A percentile compares a stretch with the other conserved stretches of the same genome.
These are phyloP conservation scores for Drymonia ruficornis DNA, from an alignment of 2,888 invertebrate genomes.

Conservation along the genomic window DNA sequence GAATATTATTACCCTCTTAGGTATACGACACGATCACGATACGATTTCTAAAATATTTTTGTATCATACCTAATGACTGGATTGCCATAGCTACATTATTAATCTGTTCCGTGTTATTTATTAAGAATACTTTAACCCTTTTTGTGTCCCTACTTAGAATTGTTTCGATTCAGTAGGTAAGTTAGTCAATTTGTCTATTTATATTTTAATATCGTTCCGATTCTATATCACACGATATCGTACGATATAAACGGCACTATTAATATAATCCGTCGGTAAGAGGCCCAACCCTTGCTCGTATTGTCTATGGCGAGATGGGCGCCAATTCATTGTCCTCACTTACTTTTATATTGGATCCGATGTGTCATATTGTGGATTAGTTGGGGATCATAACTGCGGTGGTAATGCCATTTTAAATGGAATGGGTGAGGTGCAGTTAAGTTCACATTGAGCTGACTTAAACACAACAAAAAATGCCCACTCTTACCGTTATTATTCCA, in stretches of 20 bases:
- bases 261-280: slow-evolving; percentile 52
- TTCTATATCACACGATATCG: slow-evolving; percentile 10
- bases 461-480: too few species aligned
- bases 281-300: slow-evolving; percentile 68
- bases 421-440: background rate
- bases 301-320: slow-evolving; percentile 57
- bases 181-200: background rate
- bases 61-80: background rate
- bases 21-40: slow-evolving; percentile 30
- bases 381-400: slow-evolving; percentile 24
- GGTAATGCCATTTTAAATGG: background rate
- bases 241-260: slow-evolving; percentile 37
- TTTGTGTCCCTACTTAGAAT: too few species aligned
- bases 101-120: too few species aligned
- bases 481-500: too few species aligned
- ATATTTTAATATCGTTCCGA: background rate
- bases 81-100: too few species aligned
- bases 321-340: slow-evolving; percentile 73
- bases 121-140: too few species aligned
- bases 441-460: background rate
- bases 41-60: slow-evolving; percentile 14
- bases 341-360: slow-evolving; percentile 66
- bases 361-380: slow-evolving; percentile 53
- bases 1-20: slow-evolving; percentile 28
- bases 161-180: too few species aligned